Conservation (phyloP, 2,113 vertebrate species). For the Rafetus swinhoei region DNA sequence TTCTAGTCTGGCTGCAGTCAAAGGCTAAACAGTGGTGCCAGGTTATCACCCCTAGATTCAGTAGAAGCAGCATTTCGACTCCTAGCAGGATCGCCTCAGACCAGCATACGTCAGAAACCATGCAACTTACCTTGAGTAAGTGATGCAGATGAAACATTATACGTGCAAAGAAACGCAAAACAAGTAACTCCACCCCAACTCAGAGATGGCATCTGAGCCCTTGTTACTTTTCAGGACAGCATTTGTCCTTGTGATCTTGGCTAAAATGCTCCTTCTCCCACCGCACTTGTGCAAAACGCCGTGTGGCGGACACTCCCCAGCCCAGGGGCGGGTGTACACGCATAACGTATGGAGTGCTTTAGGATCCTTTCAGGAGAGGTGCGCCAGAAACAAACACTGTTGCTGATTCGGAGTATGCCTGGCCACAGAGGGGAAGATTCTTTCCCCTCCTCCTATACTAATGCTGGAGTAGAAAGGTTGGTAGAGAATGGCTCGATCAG, state of each 20-base stretch:
- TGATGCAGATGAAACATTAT: not conserved
- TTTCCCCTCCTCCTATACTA: not conserved
- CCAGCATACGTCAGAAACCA: not conserved
- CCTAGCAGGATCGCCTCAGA: not conserved
- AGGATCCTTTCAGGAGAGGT: not conserved
- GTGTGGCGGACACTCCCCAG: not conserved
- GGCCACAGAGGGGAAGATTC: not conserved
- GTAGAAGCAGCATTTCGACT: not conserved
- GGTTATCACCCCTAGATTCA: no score
- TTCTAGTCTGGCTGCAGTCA: not conserved
- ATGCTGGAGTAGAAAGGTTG: not conserved
- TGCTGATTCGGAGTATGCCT: not conserved
- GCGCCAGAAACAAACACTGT: not conserved
- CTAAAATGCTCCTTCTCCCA: not conserved
- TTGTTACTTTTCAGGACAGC: not conserved
- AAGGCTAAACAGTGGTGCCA: not conserved
- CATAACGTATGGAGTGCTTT: not conserved
- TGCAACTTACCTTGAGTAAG: not conserved
- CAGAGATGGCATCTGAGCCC: not conserved
- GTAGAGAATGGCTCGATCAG: slow-evolving; percentile 28
- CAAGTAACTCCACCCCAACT: not conserved
- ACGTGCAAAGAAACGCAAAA: no score
- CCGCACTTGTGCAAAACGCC: not conserved
- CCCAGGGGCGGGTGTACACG: not conserved
- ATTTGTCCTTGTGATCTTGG: not conserved